Percentiles rank a stretch among this genome's conserved stretches.
These are phyloP conservation scores for Ceratoteleas bidentatus DNA, from an alignment of 1,140 invertebrate species.

Conservation along the genomic window DNA sequence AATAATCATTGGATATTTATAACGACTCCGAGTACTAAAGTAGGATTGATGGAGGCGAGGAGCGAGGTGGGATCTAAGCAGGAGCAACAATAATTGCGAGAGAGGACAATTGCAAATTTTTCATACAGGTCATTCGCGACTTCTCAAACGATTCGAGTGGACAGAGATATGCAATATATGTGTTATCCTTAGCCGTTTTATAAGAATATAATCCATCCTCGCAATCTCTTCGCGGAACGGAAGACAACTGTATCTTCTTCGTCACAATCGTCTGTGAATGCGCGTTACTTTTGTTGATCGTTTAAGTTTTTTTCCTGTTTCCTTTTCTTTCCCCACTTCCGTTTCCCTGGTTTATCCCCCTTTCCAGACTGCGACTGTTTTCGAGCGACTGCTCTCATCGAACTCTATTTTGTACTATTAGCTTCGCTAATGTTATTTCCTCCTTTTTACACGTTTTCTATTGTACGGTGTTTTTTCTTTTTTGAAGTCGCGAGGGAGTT, in stretches of 20 bases:
- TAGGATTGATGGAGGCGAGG: conserved; percentile 63
- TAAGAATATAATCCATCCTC: conserved; percentile 75
- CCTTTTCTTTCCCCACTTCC: not conserved
- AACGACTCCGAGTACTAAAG: conserved; percentile 73
- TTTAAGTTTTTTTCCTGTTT: conserved; percentile 31
- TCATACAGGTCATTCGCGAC: conserved; percentile 45
- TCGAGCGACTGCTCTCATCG: conserved; percentile 14
- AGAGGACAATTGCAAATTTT: conserved; percentile 51
- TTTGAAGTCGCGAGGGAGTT: conserved; percentile 44
- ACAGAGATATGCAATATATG: conserved; percentile 77
- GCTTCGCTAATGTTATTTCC: conserved; percentile 17
- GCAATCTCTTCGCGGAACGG: conserved; percentile 65
- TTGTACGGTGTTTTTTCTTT: conserved; percentile 10
- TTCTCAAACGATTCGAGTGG: conserved; percentile 59
- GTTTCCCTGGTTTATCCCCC: no score
- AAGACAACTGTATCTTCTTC: conserved; percentile 72
- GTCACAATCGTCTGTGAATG: conserved; percentile 64
- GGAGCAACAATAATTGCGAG: conserved; percentile 28
- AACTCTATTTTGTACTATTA: conserved; percentile 43
- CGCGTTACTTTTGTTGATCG: conserved; percentile 37
- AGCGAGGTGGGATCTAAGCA: conserved; percentile 4
- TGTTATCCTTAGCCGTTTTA: conserved; percentile 78
- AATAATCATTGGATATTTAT: conserved; percentile 79
- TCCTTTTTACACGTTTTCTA: not conserved
- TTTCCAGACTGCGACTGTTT: conserved; percentile 6